Evolutionary conservation across 2,113 vertebrate genomes (phyloP).

Genomic region (Nerophis lumbriciformis): DNA sequence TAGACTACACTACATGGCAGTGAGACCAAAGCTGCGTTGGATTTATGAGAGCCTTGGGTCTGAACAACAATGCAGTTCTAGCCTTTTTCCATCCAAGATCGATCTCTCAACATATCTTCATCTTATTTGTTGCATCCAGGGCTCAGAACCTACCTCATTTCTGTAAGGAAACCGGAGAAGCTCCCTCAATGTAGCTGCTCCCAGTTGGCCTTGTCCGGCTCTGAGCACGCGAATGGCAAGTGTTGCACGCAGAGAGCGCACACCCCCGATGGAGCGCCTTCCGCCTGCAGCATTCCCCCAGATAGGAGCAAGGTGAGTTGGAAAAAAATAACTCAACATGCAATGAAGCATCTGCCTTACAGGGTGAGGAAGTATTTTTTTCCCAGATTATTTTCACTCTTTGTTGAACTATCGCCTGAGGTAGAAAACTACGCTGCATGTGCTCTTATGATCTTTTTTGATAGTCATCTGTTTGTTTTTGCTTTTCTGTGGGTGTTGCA

Average conservation of each 20-base stretch:
- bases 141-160: constrained; percentile 92
- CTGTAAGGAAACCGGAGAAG: constrained; percentile 80
- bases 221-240: constrained; percentile 63
- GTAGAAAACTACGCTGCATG: constrained; percentile 18
- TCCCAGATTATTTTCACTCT: no score
- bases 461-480: constrained; percentile 13
- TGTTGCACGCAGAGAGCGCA: constrained; percentile 28
- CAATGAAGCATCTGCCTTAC: not conserved
- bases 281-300: constrained; percentile 43
- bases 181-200: constrained; percentile 80
- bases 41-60: not conserved
- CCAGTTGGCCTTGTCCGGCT: constrained; percentile 65
- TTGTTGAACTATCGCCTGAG: constrained; percentile 18
- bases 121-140: constrained; percentile 66
- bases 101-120: constrained; percentile 8
- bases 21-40: not conserved
- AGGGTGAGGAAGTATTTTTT: not conserved
- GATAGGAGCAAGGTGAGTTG: constrained; percentile 54
- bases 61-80: not conserved
- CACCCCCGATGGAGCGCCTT: constrained; percentile 62
- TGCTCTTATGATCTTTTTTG: constrained; percentile 21
- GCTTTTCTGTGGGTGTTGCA: constrained; percentile 37
- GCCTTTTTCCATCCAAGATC: constrained; percentile 2
- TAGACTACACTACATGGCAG: not conserved
- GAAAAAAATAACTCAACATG: not conserved